phyloP scores from a whole-genome alignment of 2,113 vertebrate species.

The Oxygymnocypris stewartii region DNA sequence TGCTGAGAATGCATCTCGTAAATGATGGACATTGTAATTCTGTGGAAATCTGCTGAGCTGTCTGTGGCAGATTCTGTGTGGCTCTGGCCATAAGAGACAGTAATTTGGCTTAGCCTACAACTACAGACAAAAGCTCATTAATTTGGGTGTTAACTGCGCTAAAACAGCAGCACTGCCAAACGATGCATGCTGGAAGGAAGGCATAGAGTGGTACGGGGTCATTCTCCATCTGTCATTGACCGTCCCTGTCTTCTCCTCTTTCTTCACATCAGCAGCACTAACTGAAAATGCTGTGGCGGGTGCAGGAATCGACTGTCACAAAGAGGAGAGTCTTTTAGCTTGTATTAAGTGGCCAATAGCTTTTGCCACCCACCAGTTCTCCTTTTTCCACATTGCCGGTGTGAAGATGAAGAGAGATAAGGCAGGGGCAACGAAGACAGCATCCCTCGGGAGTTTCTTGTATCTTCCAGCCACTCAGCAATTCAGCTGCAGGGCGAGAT shows the following conservation, averaged over 20 bases:
- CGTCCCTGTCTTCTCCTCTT: background rate
- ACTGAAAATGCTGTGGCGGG: slow-evolving; percentile 19
- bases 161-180: background rate
- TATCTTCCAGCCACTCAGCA: slow-evolving; percentile 23
- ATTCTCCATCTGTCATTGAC: slow-evolving; percentile 15
- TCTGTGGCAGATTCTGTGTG: background rate
- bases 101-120: slow-evolving; percentile 34
- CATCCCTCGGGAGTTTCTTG: slow-evolving; percentile 13
- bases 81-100: slow-evolving; percentile 2
- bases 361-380: slow-evolving; percentile 17
- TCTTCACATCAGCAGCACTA: slow-evolving; percentile 22
- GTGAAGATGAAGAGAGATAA: slow-evolving; percentile 31
- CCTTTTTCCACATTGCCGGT: slow-evolving; percentile 6
- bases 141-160: background rate
- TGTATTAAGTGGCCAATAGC: slow-evolving; percentile 24
- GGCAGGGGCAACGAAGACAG: background rate
- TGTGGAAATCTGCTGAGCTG: background rate
- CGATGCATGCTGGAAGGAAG: background rate
- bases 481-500: slow-evolving; percentile 29
- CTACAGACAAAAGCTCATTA: slow-evolving; percentile 30
- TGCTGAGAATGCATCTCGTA: background rate
- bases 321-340: slow-evolving; percentile 11
- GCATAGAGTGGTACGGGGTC: background rate
- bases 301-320: slow-evolving; percentile 19
- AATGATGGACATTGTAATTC: background rate